Percentiles rank a stretch among this genome's conserved stretches.
These are phyloP conservation scores for Lates calcarifer DNA, from an alignment of 2,113 vertebrate species.

Conservation along the genomic window DNA sequence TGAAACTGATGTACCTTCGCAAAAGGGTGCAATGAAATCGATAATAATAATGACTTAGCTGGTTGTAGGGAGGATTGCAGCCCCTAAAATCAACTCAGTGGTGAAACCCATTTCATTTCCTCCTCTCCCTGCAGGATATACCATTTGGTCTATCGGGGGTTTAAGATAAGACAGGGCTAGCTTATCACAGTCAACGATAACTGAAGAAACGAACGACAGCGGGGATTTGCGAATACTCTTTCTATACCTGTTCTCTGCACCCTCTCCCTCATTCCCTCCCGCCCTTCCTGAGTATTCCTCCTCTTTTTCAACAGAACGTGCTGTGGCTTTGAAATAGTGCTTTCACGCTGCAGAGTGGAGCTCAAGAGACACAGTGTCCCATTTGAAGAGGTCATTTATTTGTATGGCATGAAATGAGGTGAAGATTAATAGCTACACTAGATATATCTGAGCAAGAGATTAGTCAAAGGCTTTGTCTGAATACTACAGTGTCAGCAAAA, in stretches of 20 bases:
- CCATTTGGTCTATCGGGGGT: conserved; percentile 74
- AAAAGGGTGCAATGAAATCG: conserved; percentile 46
- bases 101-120: conserved; percentile 78
- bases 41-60: conserved; percentile 70
- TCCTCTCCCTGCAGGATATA: conserved; percentile 66
- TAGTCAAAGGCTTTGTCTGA: conserved; percentile 74
- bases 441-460: conserved; percentile 67
- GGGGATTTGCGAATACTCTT: conserved; percentile 75
- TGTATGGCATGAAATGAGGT: conserved; percentile 64
- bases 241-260: conserved; percentile 56
- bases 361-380: conserved; percentile 66
- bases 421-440: conserved; percentile 72
- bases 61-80: conserved; percentile 49
- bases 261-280: not conserved
- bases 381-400: conserved; percentile 79
- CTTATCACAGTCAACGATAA: conserved; percentile 82
- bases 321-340: conserved; percentile 55
- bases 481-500: conserved; percentile 72
- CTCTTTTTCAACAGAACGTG: conserved; percentile 37
- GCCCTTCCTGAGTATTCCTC: not conserved
- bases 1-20: conserved; percentile 47
- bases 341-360: conserved; percentile 61
- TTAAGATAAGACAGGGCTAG: conserved; percentile 81
- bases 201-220: conserved; percentile 73
- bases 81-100: conserved; percentile 57